Evolutionary conservation across 2,888 invertebrate species (phyloP).

Genomic region (Pyrocoelia pectoralis): DNA sequence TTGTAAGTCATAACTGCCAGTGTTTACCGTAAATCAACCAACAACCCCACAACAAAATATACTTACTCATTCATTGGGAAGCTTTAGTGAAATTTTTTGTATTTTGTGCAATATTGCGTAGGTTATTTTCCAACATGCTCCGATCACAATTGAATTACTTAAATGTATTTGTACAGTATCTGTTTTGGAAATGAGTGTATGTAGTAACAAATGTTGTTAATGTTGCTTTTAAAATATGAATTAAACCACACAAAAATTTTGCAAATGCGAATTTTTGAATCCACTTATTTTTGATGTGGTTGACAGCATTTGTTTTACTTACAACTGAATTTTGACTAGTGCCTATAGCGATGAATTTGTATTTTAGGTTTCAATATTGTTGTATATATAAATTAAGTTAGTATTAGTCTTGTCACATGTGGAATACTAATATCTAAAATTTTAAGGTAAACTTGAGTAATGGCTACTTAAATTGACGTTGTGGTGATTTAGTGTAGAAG

Average conservation of each 20-base stretch:
- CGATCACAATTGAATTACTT: neutral
- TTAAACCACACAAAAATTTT: slow-evolving; percentile 3
- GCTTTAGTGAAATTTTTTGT: neutral
- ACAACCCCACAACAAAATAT: too few species aligned
- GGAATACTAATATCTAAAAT: slow-evolving; percentile 17
- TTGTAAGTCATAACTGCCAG: neutral
- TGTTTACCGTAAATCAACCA: neutral
- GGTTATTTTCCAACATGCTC: neutral
- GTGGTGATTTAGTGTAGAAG: slow-evolving; percentile 31
- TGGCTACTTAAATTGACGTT: slow-evolving; percentile 33
- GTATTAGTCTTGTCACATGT: slow-evolving; percentile 43
- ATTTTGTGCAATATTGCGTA: slow-evolving; percentile 13
- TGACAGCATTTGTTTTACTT: slow-evolving; percentile 38
- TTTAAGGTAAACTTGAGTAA: slow-evolving; percentile 17
- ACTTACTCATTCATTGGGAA: too few species aligned
- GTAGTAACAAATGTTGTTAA: slow-evolving; percentile 36
- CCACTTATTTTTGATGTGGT: slow-evolving; percentile 16
- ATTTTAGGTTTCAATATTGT: slow-evolving; percentile 53
- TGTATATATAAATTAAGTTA: slow-evolving; percentile 50
- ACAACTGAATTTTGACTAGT: slow-evolving; percentile 51
- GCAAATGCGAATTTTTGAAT: neutral
- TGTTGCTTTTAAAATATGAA: slow-evolving; percentile 23
- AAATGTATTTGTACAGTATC: slow-evolving; percentile 5
- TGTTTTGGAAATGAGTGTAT: slow-evolving; percentile 22
- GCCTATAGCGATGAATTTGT: slow-evolving; percentile 56